phyloP scores from a whole-genome alignment of 2,113 vertebrate genomes.

The Grantiella picta region DNA sequence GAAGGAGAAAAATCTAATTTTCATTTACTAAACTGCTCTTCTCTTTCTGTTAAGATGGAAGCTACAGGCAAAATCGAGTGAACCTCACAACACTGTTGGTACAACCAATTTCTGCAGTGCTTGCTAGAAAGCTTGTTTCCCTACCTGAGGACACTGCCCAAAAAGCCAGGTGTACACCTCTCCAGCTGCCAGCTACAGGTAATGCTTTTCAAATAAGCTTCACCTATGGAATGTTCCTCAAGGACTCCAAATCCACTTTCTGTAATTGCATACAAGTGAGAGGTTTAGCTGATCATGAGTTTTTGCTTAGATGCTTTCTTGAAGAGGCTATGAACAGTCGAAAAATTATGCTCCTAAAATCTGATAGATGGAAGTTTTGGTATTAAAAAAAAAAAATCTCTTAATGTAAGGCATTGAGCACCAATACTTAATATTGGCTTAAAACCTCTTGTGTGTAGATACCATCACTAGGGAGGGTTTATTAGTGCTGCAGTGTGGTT shows the following conservation, averaged over 20 bases:
- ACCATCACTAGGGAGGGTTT: conserved; percentile 28
- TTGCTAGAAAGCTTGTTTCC: conserved; percentile 79
- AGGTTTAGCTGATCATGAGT: not conserved
- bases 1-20: not conserved
- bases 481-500: not conserved
- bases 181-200: conserved; percentile 79
- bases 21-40: not conserved
- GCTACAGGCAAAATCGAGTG: conserved; percentile 66
- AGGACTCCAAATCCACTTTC: not conserved
- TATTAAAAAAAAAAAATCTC: not conserved
- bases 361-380: not conserved
- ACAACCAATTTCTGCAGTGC: conserved; percentile 84
- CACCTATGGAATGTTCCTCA: not conserved
- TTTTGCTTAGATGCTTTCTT: not conserved
- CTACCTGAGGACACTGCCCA: conserved; percentile 12
- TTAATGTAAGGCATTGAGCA: conserved; percentile 59
- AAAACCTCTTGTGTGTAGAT: conserved; percentile 44
- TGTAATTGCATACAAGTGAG: fast-evolving
- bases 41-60: conserved; percentile 66
- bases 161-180: conserved; percentile 69
- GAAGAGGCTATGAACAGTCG: not conserved
- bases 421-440: conserved; percentile 68
- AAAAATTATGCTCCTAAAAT: not conserved
- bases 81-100: conserved; percentile 84
- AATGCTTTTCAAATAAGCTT: not conserved